These are phyloP conservation scores for Chloropsis hardwickii DNA, from an alignment of 2,113 vertebrate species.

Conservation along the genomic window DNA sequence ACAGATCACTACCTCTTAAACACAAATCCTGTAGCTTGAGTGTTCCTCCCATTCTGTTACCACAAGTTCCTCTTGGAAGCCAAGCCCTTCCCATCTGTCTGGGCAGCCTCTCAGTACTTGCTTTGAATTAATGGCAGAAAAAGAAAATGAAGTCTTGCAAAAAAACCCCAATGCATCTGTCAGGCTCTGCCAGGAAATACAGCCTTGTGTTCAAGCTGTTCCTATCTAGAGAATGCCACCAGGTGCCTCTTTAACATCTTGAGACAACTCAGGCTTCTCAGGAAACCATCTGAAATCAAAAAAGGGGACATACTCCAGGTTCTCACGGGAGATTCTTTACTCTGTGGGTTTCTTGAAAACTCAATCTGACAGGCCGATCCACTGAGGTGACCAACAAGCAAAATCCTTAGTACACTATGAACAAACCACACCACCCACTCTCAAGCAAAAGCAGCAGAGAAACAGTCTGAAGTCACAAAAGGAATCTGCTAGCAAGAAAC, in stretches of 20 bases:
- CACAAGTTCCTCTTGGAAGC: not conserved
- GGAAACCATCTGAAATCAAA: not conserved
- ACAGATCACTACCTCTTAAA: not conserved
- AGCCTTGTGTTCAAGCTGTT: not conserved
- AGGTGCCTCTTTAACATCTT: not conserved
- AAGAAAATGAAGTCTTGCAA: not conserved
- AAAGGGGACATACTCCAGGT: not conserved
- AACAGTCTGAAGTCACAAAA: not conserved
- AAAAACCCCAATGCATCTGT: not conserved
- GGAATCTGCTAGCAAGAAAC: not conserved
- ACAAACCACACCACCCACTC: not conserved
- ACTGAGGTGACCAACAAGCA: not conserved
- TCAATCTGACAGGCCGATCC: not conserved
- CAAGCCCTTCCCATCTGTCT: not conserved
- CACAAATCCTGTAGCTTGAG: not conserved
- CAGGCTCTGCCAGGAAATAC: not conserved
- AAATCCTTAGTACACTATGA: not conserved
- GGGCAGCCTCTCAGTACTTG: not conserved
- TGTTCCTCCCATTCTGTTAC: not conserved
- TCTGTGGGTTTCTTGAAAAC: not conserved
- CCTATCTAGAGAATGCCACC: not conserved
- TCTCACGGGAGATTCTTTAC: not conserved
- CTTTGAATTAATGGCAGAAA: not conserved
- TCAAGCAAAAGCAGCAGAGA: not conserved
- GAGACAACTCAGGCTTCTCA: not conserved